Conservation (phyloP, 2,113 vertebrate species). For the Platichthys flesus region DNA sequence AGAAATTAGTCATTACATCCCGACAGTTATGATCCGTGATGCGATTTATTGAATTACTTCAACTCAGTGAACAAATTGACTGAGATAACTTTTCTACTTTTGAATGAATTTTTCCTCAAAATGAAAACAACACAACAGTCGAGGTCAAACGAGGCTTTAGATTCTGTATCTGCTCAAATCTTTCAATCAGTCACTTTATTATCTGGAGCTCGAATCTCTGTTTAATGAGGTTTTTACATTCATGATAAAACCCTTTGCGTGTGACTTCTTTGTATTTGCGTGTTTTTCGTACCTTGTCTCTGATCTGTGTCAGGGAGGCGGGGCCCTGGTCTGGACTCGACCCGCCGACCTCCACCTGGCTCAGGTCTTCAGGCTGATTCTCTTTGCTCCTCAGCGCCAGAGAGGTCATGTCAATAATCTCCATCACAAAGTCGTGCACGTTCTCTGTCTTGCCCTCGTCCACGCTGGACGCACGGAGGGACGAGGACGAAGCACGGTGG, state of each 20-base stretch:
- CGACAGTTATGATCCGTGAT: slow-evolving; percentile 62
- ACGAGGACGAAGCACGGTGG: slow-evolving; percentile 46
- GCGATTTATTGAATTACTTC: slow-evolving; percentile 70
- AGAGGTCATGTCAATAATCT: slow-evolving; percentile 95
- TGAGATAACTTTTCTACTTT: slow-evolving; percentile 43
- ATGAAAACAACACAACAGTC: not conserved
- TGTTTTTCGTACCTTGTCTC: slow-evolving; percentile 83
- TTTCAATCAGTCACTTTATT: not conserved
- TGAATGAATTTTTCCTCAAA: not conserved
- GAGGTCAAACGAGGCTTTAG: slow-evolving; percentile 26
- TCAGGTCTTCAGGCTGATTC: slow-evolving; percentile 81
- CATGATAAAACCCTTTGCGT: too few species aligned
- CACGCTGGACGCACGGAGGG: not conserved
- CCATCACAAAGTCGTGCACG: slow-evolving; percentile 93
- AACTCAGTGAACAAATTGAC: slow-evolving; percentile 46
- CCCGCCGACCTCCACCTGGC: slow-evolving; percentile 41
- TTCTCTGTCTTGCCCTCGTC: slow-evolving; percentile 83
- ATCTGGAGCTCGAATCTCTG: not conserved
- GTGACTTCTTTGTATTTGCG: too few species aligned
- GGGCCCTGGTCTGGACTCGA: slow-evolving; percentile 57
- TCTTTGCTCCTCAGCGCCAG: slow-evolving; percentile 91
- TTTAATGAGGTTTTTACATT: too few species aligned
- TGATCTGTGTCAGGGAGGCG: slow-evolving; percentile 89
- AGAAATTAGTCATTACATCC: slow-evolving; percentile 55
- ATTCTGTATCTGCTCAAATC: not conserved